Conservation (phyloP, 2,888 invertebrate genomes). For the Hyposoter dolosus region DNA sequence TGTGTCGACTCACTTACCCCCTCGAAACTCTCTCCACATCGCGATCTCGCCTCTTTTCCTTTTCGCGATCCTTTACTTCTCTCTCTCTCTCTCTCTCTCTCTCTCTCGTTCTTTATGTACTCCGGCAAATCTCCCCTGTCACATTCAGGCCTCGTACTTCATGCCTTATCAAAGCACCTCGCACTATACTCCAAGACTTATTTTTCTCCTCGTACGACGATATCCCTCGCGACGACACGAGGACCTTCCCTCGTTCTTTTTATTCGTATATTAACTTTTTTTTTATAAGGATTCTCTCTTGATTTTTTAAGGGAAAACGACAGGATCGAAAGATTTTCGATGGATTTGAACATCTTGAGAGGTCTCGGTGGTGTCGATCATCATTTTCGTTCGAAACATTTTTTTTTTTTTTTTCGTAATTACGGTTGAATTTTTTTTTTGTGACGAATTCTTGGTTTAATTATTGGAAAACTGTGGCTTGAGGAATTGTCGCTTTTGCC, state of each 20-base stretch:
- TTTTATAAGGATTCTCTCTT: background rate
- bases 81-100: slow-evolving; percentile 44
- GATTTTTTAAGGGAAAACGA: background rate
- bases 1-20: slow-evolving; percentile 30
- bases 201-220: slow-evolving; percentile 54
- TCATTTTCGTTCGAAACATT: background rate
- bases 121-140: slow-evolving; percentile 57
- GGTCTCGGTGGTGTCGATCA: background rate
- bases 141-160: slow-evolving; percentile 68
- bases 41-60: slow-evolving; percentile 42
- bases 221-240: slow-evolving; percentile 11
- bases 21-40: slow-evolving; percentile 38
- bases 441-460: background rate
- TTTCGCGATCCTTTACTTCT: too few relatives aligned
- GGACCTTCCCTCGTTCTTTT: background rate
- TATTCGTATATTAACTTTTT: slow-evolving; percentile 1
- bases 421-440: background rate
- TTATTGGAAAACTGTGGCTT: background rate
- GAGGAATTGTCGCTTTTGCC: background rate
- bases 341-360: background rate
- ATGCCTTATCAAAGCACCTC: slow-evolving; percentile 66
- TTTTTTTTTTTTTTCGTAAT: background rate
- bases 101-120: slow-evolving; percentile 15
- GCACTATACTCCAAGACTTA: slow-evolving; percentile 46
- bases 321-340: background rate